A percentile compares a stretch with the other conserved stretches of the same genome.
phyloP scores from a whole-genome alignment of 23 tunicate species.

The Phallusia fumigata region DNA sequence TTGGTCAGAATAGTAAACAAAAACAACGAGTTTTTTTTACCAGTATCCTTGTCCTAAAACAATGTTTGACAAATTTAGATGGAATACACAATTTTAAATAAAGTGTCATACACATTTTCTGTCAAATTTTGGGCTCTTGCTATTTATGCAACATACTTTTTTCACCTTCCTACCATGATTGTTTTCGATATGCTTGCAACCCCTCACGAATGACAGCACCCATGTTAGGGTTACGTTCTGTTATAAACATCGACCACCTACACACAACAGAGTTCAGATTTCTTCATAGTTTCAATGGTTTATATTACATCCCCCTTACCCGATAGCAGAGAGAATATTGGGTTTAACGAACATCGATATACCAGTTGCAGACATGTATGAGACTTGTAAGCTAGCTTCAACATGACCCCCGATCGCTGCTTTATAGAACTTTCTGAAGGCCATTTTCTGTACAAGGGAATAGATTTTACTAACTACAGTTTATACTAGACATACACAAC shows the following conservation, averaged over 20 bases:
- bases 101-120: too few species aligned
- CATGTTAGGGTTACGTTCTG: constrained; percentile 79
- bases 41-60: too few species aligned
- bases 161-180: too few species aligned
- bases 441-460: constrained; percentile 51
- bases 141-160: neutral
- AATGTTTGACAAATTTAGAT: too few species aligned
- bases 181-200: constrained; percentile 75
- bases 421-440: constrained; percentile 72
- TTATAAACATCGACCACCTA: constrained; percentile 67
- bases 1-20: too few species aligned
- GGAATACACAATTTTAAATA: too few species aligned
- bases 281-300: neutral
- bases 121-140: too few species aligned
- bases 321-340: constrained; percentile 31
- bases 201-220: constrained; percentile 81
- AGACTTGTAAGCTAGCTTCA: constrained; percentile 63
- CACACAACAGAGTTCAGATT: neutral
- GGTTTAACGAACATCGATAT: constrained; percentile 43
- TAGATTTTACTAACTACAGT: too few species aligned
- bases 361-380: constrained; percentile 63
- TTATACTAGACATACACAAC: too few species aligned
- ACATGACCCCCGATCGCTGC: constrained; percentile 87
- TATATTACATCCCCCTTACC: constrained; percentile 33
- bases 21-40: too few species aligned